A percentile compares a stretch with the other conserved stretches of the same genome.
phyloP scores from a whole-genome alignment of 2,888 invertebrate species.

The Lycia hirtaria region DNA sequence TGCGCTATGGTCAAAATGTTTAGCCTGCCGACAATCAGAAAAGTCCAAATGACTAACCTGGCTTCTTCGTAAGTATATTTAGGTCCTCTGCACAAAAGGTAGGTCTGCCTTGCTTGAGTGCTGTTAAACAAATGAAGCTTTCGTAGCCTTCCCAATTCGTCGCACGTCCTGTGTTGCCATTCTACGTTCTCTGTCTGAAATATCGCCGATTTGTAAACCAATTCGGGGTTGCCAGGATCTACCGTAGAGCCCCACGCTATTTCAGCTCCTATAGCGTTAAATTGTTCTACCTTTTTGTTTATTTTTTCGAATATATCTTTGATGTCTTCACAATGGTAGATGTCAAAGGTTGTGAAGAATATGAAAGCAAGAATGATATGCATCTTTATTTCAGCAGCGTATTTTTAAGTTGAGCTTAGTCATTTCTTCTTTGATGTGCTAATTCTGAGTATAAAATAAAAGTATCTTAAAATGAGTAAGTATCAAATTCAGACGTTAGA shows the following conservation, averaged over 20 bases:
- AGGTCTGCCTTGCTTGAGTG: slow-evolving; percentile 81
- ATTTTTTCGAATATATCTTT: slow-evolving; percentile 59
- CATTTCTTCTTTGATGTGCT: neutral
- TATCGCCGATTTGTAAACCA: slow-evolving; percentile 50
- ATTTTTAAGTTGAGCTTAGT: neutral
- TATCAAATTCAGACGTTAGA: no score
- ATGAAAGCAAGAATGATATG: slow-evolving; percentile 7
- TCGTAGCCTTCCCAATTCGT: slow-evolving; percentile 51
- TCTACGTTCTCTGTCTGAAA: slow-evolving; percentile 58
- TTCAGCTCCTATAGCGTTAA: slow-evolving; percentile 65
- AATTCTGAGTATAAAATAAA: neutral
- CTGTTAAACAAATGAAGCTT: slow-evolving; percentile 55
- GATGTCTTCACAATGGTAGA: slow-evolving; percentile 45
- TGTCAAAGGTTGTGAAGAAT: slow-evolving; percentile 33
- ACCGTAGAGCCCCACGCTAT: slow-evolving; percentile 73
- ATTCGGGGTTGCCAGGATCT: slow-evolving; percentile 55
- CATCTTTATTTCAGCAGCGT: slow-evolving; percentile 32
- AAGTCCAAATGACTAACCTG: no score
- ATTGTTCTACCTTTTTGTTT: slow-evolving; percentile 60
- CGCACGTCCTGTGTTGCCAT: slow-evolving; percentile 67
- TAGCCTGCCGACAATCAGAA: no score
- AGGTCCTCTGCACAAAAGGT: slow-evolving; percentile 87
- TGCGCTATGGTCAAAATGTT: no score
- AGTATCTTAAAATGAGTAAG: no score
- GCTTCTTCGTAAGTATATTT: slow-evolving; percentile 82